Conservation (phyloP, 2,797 vertebrate species). For the Oreortyx pictus region DNA sequence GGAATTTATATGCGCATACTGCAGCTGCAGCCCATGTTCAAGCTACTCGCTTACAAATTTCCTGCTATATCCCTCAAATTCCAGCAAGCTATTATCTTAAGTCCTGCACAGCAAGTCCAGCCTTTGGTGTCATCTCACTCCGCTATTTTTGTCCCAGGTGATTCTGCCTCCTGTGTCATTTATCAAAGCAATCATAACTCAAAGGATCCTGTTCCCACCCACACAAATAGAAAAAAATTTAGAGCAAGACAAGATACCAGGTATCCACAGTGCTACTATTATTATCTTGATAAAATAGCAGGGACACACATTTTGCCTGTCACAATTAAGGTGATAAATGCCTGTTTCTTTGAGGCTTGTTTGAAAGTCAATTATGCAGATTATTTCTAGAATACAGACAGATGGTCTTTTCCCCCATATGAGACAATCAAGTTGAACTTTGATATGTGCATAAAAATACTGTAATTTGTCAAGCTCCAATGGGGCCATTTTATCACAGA, state of each 20-base stretch:
- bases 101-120: background rate
- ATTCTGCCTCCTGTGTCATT: background rate
- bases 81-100: background rate
- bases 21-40: fast-evolving
- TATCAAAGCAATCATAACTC: background rate
- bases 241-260: slow-evolving; percentile 56
- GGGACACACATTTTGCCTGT: slow-evolving; percentile 73
- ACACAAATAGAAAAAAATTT: slow-evolving; percentile 49
- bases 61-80: background rate
- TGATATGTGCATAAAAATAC: slow-evolving; percentile 77
- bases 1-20: background rate
- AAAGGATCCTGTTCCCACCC: slow-evolving; percentile 9
- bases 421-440: slow-evolving; percentile 82
- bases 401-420: slow-evolving; percentile 79
- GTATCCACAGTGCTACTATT: slow-evolving; percentile 64
- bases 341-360: slow-evolving; percentile 78
- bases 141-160: background rate
- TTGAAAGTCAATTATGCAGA: slow-evolving; percentile 85
- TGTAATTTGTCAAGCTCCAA: slow-evolving; percentile 78
- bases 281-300: slow-evolving; percentile 79
- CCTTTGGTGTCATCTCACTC: background rate
- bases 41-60: background rate
- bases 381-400: slow-evolving; percentile 84
- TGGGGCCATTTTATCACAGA: slow-evolving; percentile 70
- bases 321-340: slow-evolving; percentile 84